These are phyloP conservation scores for Actenoides hombroni DNA, from an alignment of 2,113 vertebrate species.

Conservation along the genomic window DNA sequence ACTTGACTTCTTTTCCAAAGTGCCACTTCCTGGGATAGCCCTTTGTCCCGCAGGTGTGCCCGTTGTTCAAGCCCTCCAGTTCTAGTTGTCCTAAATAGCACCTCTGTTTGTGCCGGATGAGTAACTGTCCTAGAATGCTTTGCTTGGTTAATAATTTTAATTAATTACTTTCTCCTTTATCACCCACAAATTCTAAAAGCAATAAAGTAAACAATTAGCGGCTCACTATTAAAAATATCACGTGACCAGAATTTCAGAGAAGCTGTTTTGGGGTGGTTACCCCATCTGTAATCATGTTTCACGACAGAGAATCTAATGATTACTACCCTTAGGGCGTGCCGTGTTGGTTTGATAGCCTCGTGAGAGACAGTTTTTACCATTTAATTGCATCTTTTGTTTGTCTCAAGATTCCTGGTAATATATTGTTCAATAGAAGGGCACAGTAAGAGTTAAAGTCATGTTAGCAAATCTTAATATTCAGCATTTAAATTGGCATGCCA, in stretches of 20 bases:
- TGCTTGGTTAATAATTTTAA: neutral
- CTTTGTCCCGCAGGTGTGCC: neutral
- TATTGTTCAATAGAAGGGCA: neutral
- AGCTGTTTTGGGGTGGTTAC: neutral
- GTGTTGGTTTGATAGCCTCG: neutral
- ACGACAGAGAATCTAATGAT: neutral
- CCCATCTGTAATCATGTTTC: neutral
- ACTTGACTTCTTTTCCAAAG: neutral
- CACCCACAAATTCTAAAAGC: neutral
- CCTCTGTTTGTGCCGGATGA: neutral
- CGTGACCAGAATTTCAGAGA: neutral
- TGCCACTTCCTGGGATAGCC: neutral
- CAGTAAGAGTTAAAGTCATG: neutral
- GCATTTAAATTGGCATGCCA: neutral
- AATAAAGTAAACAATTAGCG: neutral
- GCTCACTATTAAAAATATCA: neutral
- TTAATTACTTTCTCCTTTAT: conserved; percentile 10
- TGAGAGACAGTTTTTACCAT: neutral
- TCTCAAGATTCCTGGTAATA: neutral
- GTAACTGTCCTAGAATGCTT: conserved; percentile 7
- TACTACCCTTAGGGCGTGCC: neutral
- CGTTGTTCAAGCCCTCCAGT: neutral
- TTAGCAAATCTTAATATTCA: neutral
- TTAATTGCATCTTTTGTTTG: neutral
- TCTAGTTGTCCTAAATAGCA: neutral